These are phyloP conservation scores for Eubasilissa regina DNA, from an alignment of 1,140 invertebrate species.

Conservation along the genomic window DNA sequence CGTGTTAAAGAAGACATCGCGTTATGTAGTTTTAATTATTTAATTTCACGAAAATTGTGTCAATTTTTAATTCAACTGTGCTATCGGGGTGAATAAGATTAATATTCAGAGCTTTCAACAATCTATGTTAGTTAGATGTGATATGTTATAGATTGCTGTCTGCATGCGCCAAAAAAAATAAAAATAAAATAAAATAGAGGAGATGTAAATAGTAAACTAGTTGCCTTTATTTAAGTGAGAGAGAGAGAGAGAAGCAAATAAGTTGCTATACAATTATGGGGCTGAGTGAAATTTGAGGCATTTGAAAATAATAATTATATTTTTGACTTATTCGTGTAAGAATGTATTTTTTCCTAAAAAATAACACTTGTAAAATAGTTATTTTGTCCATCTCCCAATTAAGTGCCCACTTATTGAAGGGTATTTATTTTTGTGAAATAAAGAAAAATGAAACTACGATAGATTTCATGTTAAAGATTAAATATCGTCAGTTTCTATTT, in stretches of 20 bases:
- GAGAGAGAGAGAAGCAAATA: slow-evolving; percentile 16
- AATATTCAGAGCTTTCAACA: slow-evolving; percentile 26
- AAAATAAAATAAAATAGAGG: slow-evolving; percentile 40
- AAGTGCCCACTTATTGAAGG: too few species aligned
- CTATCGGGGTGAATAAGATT: too few species aligned
- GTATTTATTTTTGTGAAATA: too few species aligned
- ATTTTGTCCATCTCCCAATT: slow-evolving; percentile 31
- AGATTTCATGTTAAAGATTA: too few species aligned
- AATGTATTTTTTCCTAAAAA: slow-evolving; percentile 37
- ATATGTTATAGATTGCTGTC: slow-evolving; percentile 51
- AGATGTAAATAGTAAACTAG: slow-evolving; percentile 50
- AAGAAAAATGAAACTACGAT: too few species aligned
- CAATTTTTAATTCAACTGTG: too few species aligned
- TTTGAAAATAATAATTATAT: neutral
- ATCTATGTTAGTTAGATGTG: slow-evolving; percentile 22
- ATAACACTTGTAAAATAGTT: slow-evolving; percentile 17
- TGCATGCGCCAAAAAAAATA: slow-evolving; percentile 52
- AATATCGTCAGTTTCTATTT: too few species aligned
- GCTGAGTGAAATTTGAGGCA: neutral
- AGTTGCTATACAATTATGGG: slow-evolving; percentile 28
- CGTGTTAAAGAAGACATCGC: too few species aligned
- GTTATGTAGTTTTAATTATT: too few species aligned
- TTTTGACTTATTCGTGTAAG: slow-evolving; percentile 1
- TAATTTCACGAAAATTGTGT: too few species aligned
- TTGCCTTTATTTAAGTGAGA: slow-evolving; percentile 19